These are phyloP conservation scores for Rhamnusium bicolor DNA, from an alignment of 2,888 invertebrate species.

Conservation along the genomic window DNA sequence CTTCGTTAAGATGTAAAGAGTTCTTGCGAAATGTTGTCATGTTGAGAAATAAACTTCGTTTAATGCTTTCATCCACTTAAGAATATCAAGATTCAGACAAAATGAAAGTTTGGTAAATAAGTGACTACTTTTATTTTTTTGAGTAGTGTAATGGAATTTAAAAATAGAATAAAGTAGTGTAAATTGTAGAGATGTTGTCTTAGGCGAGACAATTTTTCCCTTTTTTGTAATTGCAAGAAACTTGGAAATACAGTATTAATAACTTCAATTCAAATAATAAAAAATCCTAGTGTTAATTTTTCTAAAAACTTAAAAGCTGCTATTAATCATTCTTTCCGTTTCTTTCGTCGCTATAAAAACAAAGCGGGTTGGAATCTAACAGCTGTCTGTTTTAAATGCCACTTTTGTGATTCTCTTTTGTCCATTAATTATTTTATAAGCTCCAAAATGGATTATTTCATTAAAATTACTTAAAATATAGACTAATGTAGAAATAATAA, in stretches of 20 bases:
- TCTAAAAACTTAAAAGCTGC: neutral
- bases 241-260: neutral
- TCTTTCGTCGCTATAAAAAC: neutral
- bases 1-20: no score
- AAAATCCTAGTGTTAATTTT: neutral
- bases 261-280: neutral
- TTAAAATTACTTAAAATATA: neutral
- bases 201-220: no score
- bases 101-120: no score
- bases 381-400: neutral
- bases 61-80: no score
- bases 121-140: no score
- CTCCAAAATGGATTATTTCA: neutral
- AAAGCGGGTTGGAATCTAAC: neutral
- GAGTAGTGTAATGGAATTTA: no score
- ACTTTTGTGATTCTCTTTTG: neutral
- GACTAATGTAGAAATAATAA: neutral
- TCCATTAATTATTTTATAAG: slow-evolving; percentile 11
- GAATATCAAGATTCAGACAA: no score
- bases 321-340: slow-evolving; percentile 4
- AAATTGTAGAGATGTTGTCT: no score
- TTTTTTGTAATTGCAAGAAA: no score
- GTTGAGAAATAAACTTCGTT: no score
- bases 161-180: no score
- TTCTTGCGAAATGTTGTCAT: no score